These are phyloP conservation scores for Dicranocentrus wangi DNA, from an alignment of 2,888 invertebrate genomes.

Conservation along the genomic window DNA sequence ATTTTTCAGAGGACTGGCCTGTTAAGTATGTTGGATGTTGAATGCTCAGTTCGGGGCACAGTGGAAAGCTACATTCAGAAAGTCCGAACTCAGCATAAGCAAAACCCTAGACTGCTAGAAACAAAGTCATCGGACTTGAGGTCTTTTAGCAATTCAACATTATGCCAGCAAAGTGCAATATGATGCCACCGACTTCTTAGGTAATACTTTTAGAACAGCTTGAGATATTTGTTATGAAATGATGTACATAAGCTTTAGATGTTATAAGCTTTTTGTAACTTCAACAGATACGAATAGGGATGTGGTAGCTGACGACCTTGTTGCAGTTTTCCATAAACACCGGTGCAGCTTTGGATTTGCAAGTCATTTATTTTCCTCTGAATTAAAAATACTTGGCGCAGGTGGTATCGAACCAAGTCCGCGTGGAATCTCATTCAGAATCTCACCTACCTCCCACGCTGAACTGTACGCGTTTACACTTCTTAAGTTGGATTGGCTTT, in stretches of 20 bases:
- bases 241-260: background rate
- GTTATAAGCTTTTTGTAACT: no score
- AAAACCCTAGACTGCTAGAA: slow-evolving; percentile 87
- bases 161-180: slow-evolving; percentile 90
- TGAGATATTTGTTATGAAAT: background rate
- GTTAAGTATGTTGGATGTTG: slow-evolving; percentile 92
- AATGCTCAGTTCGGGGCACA: slow-evolving; percentile 88
- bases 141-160: slow-evolving; percentile 90
- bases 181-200: slow-evolving; percentile 89
- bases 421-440: slow-evolving; percentile 87
- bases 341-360: slow-evolving; percentile 97
- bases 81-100: slow-evolving; percentile 86
- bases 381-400: slow-evolving; percentile 87
- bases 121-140: slow-evolving; percentile 83
- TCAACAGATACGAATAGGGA: slow-evolving; percentile 89
- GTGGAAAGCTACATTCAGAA: slow-evolving; percentile 88
- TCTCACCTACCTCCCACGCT: slow-evolving; percentile 91
- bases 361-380: slow-evolving; percentile 94
- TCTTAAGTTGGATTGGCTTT: background rate
- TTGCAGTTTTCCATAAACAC: slow-evolving; percentile 93
- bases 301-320: slow-evolving; percentile 91
- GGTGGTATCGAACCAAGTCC: slow-evolving; percentile 81
- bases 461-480: slow-evolving; percentile 77
- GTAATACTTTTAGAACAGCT: slow-evolving; percentile 74
- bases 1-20: slow-evolving; percentile 84